phyloP scores from a whole-genome alignment of 2,113 vertebrate genomes.

The Lophura nycthemera region DNA sequence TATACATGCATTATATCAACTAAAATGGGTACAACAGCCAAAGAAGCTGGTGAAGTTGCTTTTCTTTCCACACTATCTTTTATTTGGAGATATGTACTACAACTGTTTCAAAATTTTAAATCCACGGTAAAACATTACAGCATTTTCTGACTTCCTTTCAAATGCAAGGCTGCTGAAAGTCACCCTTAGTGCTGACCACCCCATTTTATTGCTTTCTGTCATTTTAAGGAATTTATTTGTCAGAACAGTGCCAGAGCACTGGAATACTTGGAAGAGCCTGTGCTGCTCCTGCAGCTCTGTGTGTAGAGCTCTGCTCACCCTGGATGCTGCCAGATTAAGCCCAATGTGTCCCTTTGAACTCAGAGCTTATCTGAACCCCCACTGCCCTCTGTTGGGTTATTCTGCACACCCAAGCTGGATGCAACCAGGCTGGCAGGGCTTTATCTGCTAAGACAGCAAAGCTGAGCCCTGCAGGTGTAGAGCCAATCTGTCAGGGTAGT shows the following conservation, averaged over 20 bases:
- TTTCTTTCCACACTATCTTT: background rate
- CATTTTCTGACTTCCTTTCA: background rate
- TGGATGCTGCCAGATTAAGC: background rate
- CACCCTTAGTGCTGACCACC: too few species aligned
- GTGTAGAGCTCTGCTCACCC: background rate
- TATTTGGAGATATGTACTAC: background rate
- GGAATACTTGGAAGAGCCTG: background rate
- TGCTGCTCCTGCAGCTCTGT: rapidly evolving
- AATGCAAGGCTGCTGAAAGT: background rate
- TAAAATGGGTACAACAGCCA: background rate
- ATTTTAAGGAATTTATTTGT: too few species aligned
- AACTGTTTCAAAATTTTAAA: background rate
- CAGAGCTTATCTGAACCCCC: background rate
- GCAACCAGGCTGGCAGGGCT: background rate
- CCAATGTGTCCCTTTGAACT: constrained; percentile 29
- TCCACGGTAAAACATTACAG: background rate
- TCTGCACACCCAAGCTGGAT: rapidly evolving
- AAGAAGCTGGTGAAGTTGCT: background rate
- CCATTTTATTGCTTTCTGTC: too few species aligned
- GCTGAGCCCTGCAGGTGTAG: background rate
- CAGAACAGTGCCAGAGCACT: too few species aligned
- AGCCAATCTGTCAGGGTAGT: background rate
- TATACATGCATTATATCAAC: background rate
- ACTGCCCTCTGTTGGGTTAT: background rate
- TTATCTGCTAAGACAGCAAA: constrained; percentile 45